Evolutionary conservation across 2,797 vertebrate species (phyloP).

Genomic region (Melanogrammus aeglefinus): DNA sequence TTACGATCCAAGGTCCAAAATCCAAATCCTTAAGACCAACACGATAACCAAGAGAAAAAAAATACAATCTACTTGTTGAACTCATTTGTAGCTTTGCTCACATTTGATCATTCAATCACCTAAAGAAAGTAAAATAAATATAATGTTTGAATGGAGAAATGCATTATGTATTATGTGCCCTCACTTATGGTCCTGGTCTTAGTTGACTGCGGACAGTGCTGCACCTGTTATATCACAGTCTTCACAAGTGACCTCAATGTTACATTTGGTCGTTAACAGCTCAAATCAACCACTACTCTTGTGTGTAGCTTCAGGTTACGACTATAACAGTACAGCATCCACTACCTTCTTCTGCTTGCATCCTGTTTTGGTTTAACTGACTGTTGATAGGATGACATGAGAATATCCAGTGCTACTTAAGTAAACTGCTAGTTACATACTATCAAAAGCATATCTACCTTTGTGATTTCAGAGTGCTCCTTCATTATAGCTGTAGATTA

Average conservation of each 20-base stretch:
- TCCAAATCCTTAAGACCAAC: conserved; percentile 52
- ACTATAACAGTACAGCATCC: conserved; percentile 50
- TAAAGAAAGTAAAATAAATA: background rate
- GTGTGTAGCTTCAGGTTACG: conserved; percentile 50
- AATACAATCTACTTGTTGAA: conserved; percentile 37
- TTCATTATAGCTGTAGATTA: conserved; percentile 49
- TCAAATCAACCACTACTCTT: conserved; percentile 32
- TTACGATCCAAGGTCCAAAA: conserved; percentile 52
- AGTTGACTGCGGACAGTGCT: conserved; percentile 4
- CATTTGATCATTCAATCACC: conserved; percentile 12
- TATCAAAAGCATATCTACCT: conserved; percentile 4
- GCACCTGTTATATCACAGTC: background rate
- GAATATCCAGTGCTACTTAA: conserved; percentile 15
- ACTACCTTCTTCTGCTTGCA: conserved; percentile 24
- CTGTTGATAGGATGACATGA: conserved; percentile 19
- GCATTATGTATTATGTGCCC: conserved; percentile 1
- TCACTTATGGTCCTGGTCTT: conserved; percentile 6
- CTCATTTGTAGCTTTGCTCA: conserved; percentile 17
- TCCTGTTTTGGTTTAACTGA: conserved; percentile 6
- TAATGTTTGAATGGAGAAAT: background rate
- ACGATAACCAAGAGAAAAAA: conserved; percentile 52
- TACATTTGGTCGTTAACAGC: conserved; percentile 18
- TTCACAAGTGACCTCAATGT: conserved; percentile 21
- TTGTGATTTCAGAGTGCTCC: conserved; percentile 39
- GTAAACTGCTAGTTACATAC: conserved; percentile 20